Percentiles rank a stretch among this genome's conserved stretches.
Conservation (phyloP, 2,888 invertebrate species). For the Octonoba sinensis region DNA sequence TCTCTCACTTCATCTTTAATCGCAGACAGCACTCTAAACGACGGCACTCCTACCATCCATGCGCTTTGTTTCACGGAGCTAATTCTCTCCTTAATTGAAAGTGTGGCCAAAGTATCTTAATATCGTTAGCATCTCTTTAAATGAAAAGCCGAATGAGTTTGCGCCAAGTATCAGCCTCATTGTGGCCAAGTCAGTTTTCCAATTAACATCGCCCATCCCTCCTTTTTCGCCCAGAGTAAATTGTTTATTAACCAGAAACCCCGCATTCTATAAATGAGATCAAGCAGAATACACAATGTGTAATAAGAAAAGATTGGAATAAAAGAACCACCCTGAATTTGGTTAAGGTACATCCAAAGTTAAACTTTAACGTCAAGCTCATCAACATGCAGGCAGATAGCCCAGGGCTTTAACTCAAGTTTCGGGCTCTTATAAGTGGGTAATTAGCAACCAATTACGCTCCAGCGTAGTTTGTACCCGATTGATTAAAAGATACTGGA, state of each 20-base stretch:
- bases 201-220: conserved; percentile 38
- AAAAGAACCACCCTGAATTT: conserved; percentile 30
- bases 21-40: too few relatives aligned
- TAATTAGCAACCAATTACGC: conserved; percentile 61
- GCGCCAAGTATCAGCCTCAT: conserved; percentile 15
- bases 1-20: too few relatives aligned
- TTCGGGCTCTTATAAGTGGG: conserved; percentile 41
- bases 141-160: conserved; percentile 47
- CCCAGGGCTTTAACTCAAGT: conserved; percentile 26
- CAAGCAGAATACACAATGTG: conserved; percentile 1
- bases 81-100: conserved; percentile 27
- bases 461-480: conserved; percentile 49
- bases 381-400: conserved; percentile 46
- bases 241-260: conserved; percentile 52
- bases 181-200: conserved; percentile 17
- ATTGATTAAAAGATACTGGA: conserved; percentile 58
- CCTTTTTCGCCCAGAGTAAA: conserved; percentile 23
- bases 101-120: conserved; percentile 7
- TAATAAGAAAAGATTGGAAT: background rate
- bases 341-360: conserved; percentile 30
- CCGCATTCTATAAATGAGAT: conserved; percentile 34
- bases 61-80: background rate
- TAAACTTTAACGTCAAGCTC: conserved; percentile 46
- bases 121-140: conserved; percentile 55
- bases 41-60: too few relatives aligned